These are phyloP conservation scores for Rhizoglyphus robini DNA, from an alignment of 1,140 invertebrate species.

Conservation along the genomic window DNA sequence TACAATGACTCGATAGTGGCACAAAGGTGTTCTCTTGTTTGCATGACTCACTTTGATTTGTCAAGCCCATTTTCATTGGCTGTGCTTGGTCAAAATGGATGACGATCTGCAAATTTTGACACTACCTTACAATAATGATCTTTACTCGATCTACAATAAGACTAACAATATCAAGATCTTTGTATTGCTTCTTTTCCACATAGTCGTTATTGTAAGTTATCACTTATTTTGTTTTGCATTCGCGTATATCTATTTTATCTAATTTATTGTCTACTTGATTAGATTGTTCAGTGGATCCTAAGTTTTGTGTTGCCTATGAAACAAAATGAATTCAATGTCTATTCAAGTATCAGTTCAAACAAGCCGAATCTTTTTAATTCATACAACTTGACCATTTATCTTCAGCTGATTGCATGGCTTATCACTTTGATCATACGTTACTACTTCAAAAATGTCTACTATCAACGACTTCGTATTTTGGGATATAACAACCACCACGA, in stretches of 20 bases:
- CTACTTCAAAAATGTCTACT: constrained; percentile 20
- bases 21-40: too few relatives aligned
- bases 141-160: constrained; percentile 7
- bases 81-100: constrained; percentile 17
- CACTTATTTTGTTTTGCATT: background rate
- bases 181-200: background rate
- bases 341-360: background rate
- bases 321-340: background rate
- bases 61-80: too few relatives aligned
- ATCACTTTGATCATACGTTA: constrained; percentile 3
- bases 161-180: constrained; percentile 15
- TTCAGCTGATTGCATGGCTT: constrained; percentile 16
- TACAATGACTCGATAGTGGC: too few relatives aligned
- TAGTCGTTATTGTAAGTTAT: background rate
- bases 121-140: constrained; percentile 17
- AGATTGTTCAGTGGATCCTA: constrained; percentile 18
- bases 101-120: constrained; percentile 19
- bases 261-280: background rate
- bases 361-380: constrained; percentile 1
- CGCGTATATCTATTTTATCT: background rate
- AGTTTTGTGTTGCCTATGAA: constrained; percentile 20
- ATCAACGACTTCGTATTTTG: constrained; percentile 16
- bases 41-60: too few relatives aligned
- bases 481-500: constrained; percentile 21
- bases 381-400: constrained; percentile 15